phyloP scores from a whole-genome alignment of 2,888 invertebrate species.

The Maniola hyperantus region DNA sequence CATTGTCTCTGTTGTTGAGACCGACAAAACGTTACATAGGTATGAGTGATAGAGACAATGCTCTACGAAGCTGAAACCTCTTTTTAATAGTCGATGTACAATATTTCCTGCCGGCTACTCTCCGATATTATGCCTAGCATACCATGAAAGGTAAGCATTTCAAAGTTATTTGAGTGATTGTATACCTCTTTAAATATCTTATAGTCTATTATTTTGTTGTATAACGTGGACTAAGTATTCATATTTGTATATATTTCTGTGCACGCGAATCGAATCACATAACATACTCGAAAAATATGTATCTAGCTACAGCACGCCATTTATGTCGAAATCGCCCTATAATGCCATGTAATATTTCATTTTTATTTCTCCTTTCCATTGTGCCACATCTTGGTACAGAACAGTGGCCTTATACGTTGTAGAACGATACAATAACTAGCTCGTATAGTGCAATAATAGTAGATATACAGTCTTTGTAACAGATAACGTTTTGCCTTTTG shows the following conservation, averaged over 20 bases:
- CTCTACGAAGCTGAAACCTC: no score
- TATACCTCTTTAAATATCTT: neutral
- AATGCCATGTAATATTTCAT: constrained; percentile 33
- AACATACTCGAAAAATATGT: constrained; percentile 40
- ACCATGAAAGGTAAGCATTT: neutral
- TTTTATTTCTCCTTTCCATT: constrained; percentile 34
- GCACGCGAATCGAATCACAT: constrained; percentile 22
- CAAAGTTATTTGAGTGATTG: neutral
- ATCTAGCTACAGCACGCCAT: constrained; percentile 55
- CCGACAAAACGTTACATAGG: no score
- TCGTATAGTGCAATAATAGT: neutral
- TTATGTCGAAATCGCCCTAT: constrained; percentile 48
- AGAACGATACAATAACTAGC: constrained; percentile 8
- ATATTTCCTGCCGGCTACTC: no score
- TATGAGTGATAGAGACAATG: no score
- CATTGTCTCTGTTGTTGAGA: no score
- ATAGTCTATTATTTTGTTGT: neutral
- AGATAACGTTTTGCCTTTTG: neutral
- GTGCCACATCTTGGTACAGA: constrained; percentile 24
- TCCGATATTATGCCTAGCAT: no score
- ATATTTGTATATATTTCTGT: neutral
- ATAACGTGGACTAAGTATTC: neutral
- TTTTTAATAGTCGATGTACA: no score
- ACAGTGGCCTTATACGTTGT: constrained; percentile 15
- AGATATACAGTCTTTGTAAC: neutral